Base-by-base conservation (phyloP, 2,888 invertebrate genomes). In the Dryomyza anilis region DNA sequence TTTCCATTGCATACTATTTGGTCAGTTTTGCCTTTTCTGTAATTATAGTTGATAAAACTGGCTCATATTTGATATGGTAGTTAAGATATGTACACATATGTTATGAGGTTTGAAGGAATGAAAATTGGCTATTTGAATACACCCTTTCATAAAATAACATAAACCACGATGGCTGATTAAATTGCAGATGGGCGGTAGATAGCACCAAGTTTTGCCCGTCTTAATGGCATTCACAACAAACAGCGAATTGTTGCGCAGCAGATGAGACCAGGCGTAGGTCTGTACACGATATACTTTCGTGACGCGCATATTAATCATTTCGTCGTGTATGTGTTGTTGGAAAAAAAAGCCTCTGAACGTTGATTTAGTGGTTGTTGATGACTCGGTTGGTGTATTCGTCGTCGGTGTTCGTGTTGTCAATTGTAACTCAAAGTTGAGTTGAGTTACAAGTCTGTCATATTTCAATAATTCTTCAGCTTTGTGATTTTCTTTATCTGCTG, bases 161-260 rank as follows among this genome's bases (percentile, higher is more conserved):
- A n/a, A n/a, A n/a, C n/a, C n/a, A 6, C 73, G 72, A 43, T 69
- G 73, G n/a, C 69, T 69, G n/a, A 91, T 80, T 61, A 87, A 84
- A 56, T 88, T 87, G 58, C 89, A 85, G 3, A 94, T 80, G 0
- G 91, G 87, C 14, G 91, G 87, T 27, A 91, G 76, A 76, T 91
- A 92, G 0, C 89, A 89, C 73, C 89, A 80, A 0, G 92, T 91
- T 83, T 92, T 92, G 0, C 92, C 92, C 59, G 88, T 86, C 14
- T 81, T 80, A 1, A 83, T 75, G 0, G 87, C 85, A 66, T 89
- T 86, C 1, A 93, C 84, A 66, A 90, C 85, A 58, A 90, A 86
- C 1, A 90, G 82, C 68, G 90, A 89, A 55, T 88, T 85, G 0
- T 89, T 89, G 39, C 89, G 85, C 46, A 88, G 81, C 50, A 92